phyloP scores from a whole-genome alignment of 1,140 invertebrate species.

The Phymastichus coffea region DNA sequence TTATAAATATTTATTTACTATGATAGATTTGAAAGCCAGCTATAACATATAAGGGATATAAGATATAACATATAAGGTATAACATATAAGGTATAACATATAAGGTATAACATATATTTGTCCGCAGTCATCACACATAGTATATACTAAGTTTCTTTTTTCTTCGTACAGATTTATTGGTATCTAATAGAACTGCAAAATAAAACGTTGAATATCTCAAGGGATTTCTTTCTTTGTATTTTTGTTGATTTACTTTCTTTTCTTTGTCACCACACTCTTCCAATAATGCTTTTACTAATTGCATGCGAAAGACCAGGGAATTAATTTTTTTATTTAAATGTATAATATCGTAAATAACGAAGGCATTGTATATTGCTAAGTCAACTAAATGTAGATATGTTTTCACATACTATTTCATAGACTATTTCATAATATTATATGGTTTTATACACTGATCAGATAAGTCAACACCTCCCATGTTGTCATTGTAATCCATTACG shows the following conservation, averaged over 20 bases:
- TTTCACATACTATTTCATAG: background rate
- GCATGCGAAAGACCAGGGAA: background rate
- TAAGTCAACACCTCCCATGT: slow-evolving; percentile 10
- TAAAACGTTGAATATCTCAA: background rate
- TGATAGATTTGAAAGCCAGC: background rate
- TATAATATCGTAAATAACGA: background rate
- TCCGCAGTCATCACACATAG: background rate
- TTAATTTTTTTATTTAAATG: background rate
- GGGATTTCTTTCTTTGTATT: background rate
- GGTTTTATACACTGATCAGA: background rate
- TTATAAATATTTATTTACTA: no score
- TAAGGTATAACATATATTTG: no score
- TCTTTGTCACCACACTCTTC: background rate
- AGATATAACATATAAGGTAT: no score
- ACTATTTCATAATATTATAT: background rate
- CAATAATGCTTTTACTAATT: background rate
- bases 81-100: no score
- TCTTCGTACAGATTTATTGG: background rate
- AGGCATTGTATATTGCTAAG: background rate
- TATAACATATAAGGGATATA: background rate
- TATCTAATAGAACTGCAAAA: background rate
- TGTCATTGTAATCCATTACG: slow-evolving; percentile 7
- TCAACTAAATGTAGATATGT: background rate
- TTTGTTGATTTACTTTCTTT: background rate
- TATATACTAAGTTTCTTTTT: background rate